A percentile compares a stretch with the other conserved stretches of the same genome.
phyloP scores from a whole-genome alignment of 2,888 invertebrate species.

The Didymodactylos carnosus region DNA sequence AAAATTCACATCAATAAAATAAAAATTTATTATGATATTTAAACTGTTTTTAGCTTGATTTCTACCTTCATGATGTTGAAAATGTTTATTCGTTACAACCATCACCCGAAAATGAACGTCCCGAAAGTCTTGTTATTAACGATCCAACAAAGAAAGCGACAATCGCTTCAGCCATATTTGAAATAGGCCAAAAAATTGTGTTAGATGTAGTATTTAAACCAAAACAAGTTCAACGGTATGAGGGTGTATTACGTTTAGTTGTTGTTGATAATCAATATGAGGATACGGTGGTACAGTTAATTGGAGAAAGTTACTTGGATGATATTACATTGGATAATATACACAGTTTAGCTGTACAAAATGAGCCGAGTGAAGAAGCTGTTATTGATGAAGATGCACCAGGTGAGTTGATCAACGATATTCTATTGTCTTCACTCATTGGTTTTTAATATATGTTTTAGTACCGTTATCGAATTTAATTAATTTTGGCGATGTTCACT shows the following conservation, averaged over 20 bases:
- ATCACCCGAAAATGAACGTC: not conserved
- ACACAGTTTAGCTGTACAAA: conserved; percentile 20
- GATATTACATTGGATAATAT: conserved; percentile 38
- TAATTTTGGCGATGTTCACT: conserved; percentile 31
- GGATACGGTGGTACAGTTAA: conserved; percentile 36
- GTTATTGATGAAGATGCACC: conserved; percentile 29
- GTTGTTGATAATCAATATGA: conserved; percentile 43
- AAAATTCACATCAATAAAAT: too few relatives aligned
- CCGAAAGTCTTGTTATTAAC: not conserved
- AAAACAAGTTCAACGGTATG: conserved; percentile 22
- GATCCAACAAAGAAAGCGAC: conserved; percentile 16
- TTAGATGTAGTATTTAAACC: conserved; percentile 28
- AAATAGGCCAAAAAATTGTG: conserved; percentile 24
- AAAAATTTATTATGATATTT: not conserved
- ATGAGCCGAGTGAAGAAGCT: conserved; percentile 20
- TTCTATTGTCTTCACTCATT: not conserved
- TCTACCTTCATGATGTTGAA: conserved; percentile 21
- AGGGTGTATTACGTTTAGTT: conserved; percentile 35
- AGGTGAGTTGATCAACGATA: conserved; percentile 18
- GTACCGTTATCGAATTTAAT: conserved; percentile 32
- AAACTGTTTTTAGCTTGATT: not conserved
- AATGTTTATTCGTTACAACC: not conserved
- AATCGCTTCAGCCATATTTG: conserved; percentile 25
- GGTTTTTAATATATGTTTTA: conserved; percentile 17
- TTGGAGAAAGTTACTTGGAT: conserved; percentile 38